These are phyloP conservation scores for Puffinus mauretanicus DNA, from an alignment of 2,113 vertebrate species.

Conservation along the genomic window DNA sequence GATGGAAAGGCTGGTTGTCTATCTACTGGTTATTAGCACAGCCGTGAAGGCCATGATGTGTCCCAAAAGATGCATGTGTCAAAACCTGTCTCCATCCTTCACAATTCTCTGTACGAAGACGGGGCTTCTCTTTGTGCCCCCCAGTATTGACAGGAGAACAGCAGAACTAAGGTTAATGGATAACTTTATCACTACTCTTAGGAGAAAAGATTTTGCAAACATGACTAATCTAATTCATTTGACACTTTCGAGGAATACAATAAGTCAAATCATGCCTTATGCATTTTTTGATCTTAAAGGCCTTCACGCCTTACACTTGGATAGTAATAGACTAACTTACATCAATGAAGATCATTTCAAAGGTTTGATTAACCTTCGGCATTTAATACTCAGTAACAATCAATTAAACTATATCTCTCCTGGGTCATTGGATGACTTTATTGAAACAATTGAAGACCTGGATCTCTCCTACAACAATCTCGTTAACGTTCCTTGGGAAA, in stretches of 20 bases:
- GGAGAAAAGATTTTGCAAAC: slow-evolving; percentile 88
- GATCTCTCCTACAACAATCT: slow-evolving; percentile 97
- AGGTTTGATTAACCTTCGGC: slow-evolving; percentile 87
- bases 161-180: slow-evolving; percentile 91
- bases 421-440: slow-evolving; percentile 86
- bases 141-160: slow-evolving; percentile 87
- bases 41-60: slow-evolving; percentile 80
- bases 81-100: slow-evolving; percentile 88
- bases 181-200: slow-evolving; percentile 90
- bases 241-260: slow-evolving; percentile 90
- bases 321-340: slow-evolving; percentile 87
- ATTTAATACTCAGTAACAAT: slow-evolving; percentile 92
- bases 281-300: slow-evolving; percentile 89
- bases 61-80: slow-evolving; percentile 92
- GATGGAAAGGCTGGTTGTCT: slow-evolving; percentile 84
- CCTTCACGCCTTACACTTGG: slow-evolving; percentile 89
- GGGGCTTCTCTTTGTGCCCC: slow-evolving; percentile 91
- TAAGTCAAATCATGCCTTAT: slow-evolving; percentile 90
- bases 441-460: slow-evolving; percentile 88
- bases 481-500: slow-evolving; percentile 86
- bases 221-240: slow-evolving; percentile 92
- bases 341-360: slow-evolving; percentile 87
- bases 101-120: slow-evolving; percentile 94
- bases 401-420: slow-evolving; percentile 87
- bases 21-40: slow-evolving; percentile 77